Conservation (phyloP, 2,888 invertebrate species). For the Tinea semifulvella region DNA sequence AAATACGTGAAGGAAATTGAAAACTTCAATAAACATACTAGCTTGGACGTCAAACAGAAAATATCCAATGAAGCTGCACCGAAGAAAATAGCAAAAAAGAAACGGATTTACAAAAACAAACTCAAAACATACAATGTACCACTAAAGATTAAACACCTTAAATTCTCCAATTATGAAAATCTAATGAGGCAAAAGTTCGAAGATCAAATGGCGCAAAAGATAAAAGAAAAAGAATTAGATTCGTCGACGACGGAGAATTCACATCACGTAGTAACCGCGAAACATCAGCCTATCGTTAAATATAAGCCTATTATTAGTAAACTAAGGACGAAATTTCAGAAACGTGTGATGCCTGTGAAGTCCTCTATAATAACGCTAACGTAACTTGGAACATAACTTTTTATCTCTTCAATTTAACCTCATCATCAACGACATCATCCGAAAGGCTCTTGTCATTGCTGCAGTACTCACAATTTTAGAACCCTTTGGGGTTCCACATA, state of each 20-base stretch:
- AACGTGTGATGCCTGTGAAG: conserved; percentile 2
- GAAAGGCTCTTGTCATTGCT: too few species aligned
- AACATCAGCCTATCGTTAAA: not conserved
- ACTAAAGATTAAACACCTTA: conserved; percentile 49
- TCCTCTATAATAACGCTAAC: not conserved
- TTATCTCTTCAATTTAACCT: too few species aligned
- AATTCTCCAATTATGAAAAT: conserved; percentile 46
- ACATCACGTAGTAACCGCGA: not conserved
- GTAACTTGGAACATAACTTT: too few species aligned
- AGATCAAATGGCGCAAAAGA: not conserved
- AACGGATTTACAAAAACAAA: conserved; percentile 14
- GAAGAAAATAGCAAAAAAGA: not conserved
- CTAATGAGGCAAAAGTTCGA: conserved; percentile 23
- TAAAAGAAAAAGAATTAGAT: not conserved
- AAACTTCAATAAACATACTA: not conserved
- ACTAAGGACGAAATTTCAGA: conserved; percentile 5
- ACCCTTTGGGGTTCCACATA: too few species aligned
- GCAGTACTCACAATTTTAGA: too few species aligned
- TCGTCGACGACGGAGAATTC: not conserved
- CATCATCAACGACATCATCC: too few species aligned
- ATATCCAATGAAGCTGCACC: not conserved
- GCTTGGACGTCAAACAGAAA: conserved; percentile 4
- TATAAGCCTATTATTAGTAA: conserved; percentile 6
- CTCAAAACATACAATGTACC: conserved; percentile 50
- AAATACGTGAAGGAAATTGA: not conserved